Conservation (phyloP, 2,113 vertebrate genomes). For the Daphoenositta chrysoptera region DNA sequence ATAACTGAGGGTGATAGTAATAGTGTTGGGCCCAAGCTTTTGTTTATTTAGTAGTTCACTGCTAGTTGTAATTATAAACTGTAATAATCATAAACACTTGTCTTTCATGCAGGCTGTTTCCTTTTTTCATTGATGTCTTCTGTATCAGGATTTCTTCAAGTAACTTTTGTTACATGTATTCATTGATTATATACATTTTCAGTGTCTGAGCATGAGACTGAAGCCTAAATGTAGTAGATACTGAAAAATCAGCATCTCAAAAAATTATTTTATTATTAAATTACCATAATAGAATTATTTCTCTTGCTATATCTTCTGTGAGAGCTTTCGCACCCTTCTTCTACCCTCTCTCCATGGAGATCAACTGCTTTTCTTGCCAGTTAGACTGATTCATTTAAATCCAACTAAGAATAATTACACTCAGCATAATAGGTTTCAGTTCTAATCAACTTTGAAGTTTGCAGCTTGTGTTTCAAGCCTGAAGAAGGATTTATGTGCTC, state of each 20-base stretch:
- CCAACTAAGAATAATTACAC: background rate
- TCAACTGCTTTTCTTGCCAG: background rate
- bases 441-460: background rate
- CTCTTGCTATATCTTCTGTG: background rate
- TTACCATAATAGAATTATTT: background rate
- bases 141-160: background rate
- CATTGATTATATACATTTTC: background rate
- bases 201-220: background rate
- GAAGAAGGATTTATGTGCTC: background rate
- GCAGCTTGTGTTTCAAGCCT: background rate
- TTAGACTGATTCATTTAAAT: background rate
- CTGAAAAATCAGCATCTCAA: background rate
- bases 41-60: background rate
- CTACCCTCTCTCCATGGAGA: background rate
- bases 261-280: background rate
- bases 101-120: background rate
- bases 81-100: background rate
- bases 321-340: background rate
- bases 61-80: background rate
- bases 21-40: background rate
- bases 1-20: background rate
- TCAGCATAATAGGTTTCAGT: background rate
- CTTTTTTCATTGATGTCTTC: background rate
- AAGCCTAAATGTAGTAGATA: background rate
- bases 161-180: background rate